Evolutionary conservation across 2,797 vertebrate genomes (phyloP).

Genomic region (Tapera naevia): DNA sequence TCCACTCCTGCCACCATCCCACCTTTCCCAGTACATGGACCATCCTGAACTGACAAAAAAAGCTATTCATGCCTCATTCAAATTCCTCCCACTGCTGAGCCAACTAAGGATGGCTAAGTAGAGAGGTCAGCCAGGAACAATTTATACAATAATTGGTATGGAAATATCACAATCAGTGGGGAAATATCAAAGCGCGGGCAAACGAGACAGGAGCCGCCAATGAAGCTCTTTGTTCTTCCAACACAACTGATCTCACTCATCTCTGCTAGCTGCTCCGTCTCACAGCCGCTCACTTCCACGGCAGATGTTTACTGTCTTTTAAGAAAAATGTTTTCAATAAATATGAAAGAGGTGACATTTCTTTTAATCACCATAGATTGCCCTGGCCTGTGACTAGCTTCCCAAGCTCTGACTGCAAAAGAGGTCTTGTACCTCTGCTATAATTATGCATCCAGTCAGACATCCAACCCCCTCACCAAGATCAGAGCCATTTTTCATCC

Average conservation of each 20-base stretch:
- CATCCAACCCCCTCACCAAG: not conserved
- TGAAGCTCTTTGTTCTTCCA: slow-evolving; percentile 59
- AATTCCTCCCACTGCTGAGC: slow-evolving; percentile 39
- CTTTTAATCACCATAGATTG: slow-evolving; percentile 51
- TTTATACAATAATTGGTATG: slow-evolving; percentile 64
- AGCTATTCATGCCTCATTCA: not conserved
- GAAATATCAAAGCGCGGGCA: slow-evolving; percentile 61
- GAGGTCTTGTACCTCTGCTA: slow-evolving; percentile 44
- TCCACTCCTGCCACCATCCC: not conserved
- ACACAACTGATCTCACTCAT: slow-evolving; percentile 14
- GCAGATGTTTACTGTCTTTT: slow-evolving; percentile 58
- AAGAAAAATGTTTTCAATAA: slow-evolving; percentile 50
- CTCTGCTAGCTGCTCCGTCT: not conserved
- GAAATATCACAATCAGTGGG: slow-evolving; percentile 56
- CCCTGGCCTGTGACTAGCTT: slow-evolving; percentile 35
- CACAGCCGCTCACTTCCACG: not conserved
- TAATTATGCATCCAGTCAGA: slow-evolving; percentile 58
- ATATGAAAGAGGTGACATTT: slow-evolving; percentile 60
- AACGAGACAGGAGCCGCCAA: slow-evolving; percentile 21
- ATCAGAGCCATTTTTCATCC: slow-evolving; percentile 50
- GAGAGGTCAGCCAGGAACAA: slow-evolving; percentile 52
- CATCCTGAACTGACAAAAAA: not conserved
- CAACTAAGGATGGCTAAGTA: slow-evolving; percentile 44
- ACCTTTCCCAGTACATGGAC: not conserved
- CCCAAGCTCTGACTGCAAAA: slow-evolving; percentile 23